These are phyloP conservation scores for Synergus gifuensis DNA, from an alignment of 2,888 invertebrate species.

Conservation along the genomic window DNA sequence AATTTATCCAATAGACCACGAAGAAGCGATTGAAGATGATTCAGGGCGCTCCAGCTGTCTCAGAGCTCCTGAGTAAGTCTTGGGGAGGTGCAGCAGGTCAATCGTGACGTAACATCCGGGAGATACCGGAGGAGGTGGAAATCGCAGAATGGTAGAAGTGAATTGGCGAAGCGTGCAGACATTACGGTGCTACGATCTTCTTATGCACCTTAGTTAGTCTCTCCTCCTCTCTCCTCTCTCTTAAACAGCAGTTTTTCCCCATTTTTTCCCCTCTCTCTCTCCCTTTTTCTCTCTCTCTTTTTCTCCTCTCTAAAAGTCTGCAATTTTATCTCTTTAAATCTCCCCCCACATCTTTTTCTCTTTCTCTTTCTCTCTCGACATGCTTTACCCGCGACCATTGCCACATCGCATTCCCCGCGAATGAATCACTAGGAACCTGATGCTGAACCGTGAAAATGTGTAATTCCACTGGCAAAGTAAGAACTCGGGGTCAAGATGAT, in stretches of 20 bases:
- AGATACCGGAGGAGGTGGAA: conserved; percentile 61
- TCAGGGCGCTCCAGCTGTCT: conserved; percentile 9
- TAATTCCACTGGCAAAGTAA: conserved; percentile 31
- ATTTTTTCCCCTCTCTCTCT: neutral
- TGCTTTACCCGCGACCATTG: conserved; percentile 62
- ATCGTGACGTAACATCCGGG: conserved; percentile 74
- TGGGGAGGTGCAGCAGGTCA: conserved; percentile 52
- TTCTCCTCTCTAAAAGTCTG: conserved; percentile 9
- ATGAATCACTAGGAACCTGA: conserved; percentile 70
- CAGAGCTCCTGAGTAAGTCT: neutral
- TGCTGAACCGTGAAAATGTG: conserved; percentile 59
- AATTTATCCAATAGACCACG: neutral
- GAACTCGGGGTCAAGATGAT: conserved; percentile 1
- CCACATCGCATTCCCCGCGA: conserved; percentile 69
- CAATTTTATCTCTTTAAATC: neutral
- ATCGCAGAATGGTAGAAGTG: conserved; percentile 54
- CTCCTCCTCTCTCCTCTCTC: conserved; percentile 49
- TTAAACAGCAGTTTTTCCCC: neutral
- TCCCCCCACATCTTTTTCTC: conserved; percentile 36
- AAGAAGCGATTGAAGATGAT: conserved; percentile 27
- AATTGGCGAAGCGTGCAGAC: conserved; percentile 67
- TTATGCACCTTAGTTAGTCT: conserved; percentile 46
- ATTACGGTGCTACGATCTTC: conserved; percentile 53
- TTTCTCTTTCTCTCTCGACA: conserved; percentile 47
- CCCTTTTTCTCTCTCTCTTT: neutral